Evolutionary conservation across 2,888 invertebrate species (phyloP), one percentile per base, ranked within the genome.

Genomic region (Dugesia japonica): DNA sequence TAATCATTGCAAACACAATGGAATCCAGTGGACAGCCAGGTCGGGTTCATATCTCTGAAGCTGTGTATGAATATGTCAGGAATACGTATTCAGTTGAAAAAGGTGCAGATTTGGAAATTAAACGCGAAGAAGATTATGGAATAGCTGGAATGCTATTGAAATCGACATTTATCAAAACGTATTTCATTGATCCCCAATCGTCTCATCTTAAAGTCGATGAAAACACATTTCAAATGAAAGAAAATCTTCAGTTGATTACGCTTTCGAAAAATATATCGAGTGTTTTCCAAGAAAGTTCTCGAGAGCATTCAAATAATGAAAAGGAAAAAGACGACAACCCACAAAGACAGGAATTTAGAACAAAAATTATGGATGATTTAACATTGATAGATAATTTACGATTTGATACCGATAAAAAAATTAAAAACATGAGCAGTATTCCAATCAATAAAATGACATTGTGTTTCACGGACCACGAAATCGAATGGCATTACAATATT

Each of bases 1-100:
- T 95, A 0, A 90, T 90, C 0, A 87, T 94, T 77, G 95, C 95
- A 0, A 97, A 95, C 84, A 90, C 88, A 85, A 92, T 95, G 91
- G 95, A 95, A 83, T 92, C 93, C 0, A 90, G 91, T 0, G 94
- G 93, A 7, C 89, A 88, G 82, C 91, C 92, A 4, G 77, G 77
- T 33, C 20, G 75, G 33, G 75, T 78, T 26, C 95, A 95, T 85
- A 89, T 95, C 79, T 94, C 94, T 0, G 92, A 93, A 83, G 89
- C 89, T 79, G 94, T 94, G 0, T 89, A 89, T 71, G 26, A 26
- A 38, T 26, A 28, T 33, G 26, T 74, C 15, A 1, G 33, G 9
- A 20, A 31, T 15, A 42, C 26, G 7, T 74, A 74, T 26, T 72
- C 15, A 7, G 31, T 74, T 4, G 74, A 74, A 31, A 28, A 28